These are phyloP conservation scores for Lithophane semibrunnea DNA, from an alignment of 2,888 invertebrate genomes.

Conservation along the genomic window DNA sequence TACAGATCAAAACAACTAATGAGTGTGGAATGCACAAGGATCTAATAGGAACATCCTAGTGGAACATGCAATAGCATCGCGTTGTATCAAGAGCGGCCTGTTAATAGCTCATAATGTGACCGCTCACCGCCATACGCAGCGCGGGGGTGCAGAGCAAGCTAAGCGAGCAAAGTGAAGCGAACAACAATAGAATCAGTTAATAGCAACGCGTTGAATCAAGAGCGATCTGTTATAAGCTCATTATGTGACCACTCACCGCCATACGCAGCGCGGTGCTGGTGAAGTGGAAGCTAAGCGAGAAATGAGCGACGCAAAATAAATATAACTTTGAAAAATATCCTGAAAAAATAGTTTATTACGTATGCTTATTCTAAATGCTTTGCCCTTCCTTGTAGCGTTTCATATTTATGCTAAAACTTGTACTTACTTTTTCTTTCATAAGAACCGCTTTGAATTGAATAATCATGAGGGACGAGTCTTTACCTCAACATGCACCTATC, in stretches of 20 bases:
- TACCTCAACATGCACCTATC: no score
- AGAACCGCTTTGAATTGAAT: no score
- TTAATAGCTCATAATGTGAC: constrained; percentile 64
- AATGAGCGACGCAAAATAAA: background rate
- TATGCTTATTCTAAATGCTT: no score
- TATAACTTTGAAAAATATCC: no score
- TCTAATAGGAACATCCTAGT: constrained; percentile 38
- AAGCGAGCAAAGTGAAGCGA: constrained; percentile 12
- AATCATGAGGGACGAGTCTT: no score
- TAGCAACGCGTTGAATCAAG: constrained; percentile 35
- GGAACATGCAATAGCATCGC: constrained; percentile 36
- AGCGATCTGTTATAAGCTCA: constrained; percentile 54
- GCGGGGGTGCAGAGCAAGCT: constrained; percentile 31
- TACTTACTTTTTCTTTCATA: no score
- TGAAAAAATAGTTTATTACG: no score
- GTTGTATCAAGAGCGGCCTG: constrained; percentile 48
- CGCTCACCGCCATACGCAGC: constrained; percentile 38
- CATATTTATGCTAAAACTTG: no score
- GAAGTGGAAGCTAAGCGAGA: constrained; percentile 44
- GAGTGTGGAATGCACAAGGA: constrained; percentile 38
- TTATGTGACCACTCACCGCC: constrained; percentile 55
- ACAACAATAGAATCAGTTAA: background rate
- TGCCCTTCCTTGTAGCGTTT: no score
- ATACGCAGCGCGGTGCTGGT: background rate
- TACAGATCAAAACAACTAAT: background rate